These are phyloP conservation scores for Leptodactylus fallax DNA, from an alignment of 2,797 vertebrate genomes.

Conservation along the genomic window DNA sequence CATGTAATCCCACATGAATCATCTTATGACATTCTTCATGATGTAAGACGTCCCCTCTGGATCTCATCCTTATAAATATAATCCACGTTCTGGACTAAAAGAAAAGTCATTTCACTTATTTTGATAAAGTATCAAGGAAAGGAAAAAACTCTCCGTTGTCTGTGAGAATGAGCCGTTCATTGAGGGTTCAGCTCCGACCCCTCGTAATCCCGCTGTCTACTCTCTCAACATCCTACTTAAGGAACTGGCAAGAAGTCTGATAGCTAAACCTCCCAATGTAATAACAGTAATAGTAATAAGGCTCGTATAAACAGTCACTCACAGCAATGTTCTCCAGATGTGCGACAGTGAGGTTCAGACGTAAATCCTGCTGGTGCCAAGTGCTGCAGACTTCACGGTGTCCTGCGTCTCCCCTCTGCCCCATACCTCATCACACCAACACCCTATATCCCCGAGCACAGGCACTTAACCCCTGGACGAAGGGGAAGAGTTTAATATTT, in stretches of 20 bases:
- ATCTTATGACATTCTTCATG: neutral
- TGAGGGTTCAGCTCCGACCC: neutral
- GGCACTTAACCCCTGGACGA: too few relatives aligned
- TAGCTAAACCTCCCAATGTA: conserved; percentile 11
- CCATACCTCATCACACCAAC: too few relatives aligned
- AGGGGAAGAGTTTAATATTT: too few relatives aligned
- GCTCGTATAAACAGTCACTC: conserved; percentile 39
- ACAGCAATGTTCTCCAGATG: conserved; percentile 33
- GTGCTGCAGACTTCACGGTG: neutral
- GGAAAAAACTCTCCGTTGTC: too few relatives aligned
- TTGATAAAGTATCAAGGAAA: neutral
- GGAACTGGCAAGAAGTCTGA: neutral
- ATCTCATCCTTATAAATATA: neutral
- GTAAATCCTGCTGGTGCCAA: neutral
- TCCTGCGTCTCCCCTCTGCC: neutral
- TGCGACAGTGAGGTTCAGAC: neutral
- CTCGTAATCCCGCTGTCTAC: neutral
- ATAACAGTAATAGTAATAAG: conserved; percentile 13
- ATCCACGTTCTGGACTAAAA: too few relatives aligned
- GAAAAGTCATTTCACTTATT: neutral
- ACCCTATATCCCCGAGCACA: too few relatives aligned
- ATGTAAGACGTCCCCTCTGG: neutral
- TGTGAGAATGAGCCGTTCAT: neutral
- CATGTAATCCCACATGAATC: neutral
- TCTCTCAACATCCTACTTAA: neutral